A percentile compares a stretch with the other conserved stretches of the same genome.
phyloP scores from a whole-genome alignment of 2,113 vertebrate species.

The Menura novaehollandiae region DNA sequence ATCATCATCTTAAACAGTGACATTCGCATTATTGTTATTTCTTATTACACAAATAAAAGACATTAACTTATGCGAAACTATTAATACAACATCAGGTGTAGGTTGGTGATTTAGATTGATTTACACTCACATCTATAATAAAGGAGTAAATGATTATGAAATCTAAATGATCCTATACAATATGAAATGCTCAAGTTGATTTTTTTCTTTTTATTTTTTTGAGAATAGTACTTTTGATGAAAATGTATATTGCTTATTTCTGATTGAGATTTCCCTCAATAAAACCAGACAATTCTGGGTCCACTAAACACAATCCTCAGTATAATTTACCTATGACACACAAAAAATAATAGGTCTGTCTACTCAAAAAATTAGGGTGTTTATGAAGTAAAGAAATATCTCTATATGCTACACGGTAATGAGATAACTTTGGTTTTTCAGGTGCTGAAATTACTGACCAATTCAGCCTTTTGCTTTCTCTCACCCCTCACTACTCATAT shows the following conservation, averaged over 20 bases:
- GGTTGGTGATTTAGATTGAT: neutral
- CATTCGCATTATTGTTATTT: neutral
- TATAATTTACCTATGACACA: neutral
- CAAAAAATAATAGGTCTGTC: neutral
- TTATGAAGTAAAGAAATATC: neutral
- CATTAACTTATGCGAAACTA: neutral
- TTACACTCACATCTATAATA: neutral
- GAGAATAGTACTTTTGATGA: neutral
- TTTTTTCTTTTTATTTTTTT: neutral
- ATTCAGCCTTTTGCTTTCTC: neutral
- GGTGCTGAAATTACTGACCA: neutral
- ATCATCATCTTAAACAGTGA: neutral
- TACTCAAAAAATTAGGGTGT: neutral
- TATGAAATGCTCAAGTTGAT: neutral
- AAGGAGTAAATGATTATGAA: neutral
- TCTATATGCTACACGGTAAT: neutral
- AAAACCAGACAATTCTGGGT: neutral
- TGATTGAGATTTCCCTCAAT: neutral
- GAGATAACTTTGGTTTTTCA: neutral
- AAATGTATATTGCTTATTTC: neutral
- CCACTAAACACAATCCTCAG: neutral
- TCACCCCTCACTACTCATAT: neutral
- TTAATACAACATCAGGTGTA: neutral
- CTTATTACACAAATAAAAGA: neutral
- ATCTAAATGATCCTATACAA: neutral